These are phyloP conservation scores for Callopanchax toddi DNA, from an alignment of 2,113 vertebrate species.

Conservation along the genomic window DNA sequence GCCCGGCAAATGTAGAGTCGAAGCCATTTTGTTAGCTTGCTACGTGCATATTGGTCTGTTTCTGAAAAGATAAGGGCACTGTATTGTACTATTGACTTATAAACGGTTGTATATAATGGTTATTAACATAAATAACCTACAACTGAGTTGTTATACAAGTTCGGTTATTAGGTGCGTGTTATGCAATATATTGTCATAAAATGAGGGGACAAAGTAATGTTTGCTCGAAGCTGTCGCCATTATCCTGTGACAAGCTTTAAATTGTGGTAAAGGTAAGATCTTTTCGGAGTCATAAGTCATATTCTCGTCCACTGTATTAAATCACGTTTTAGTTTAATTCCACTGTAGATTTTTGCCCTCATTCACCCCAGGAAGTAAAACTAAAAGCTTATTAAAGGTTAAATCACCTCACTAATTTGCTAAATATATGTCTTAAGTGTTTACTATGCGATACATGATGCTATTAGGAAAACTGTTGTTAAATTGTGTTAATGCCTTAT, in stretches of 20 bases:
- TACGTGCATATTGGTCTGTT: constrained; percentile 25
- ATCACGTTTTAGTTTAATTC: not conserved
- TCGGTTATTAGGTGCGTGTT: constrained; percentile 15
- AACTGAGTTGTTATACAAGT: not conserved
- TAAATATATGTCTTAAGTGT: constrained; percentile 11
- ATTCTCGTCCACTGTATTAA: not conserved
- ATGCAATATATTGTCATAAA: constrained; percentile 37
- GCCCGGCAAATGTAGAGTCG: constrained; percentile 37
- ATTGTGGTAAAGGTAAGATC: not conserved
- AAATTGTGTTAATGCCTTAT: constrained; percentile 1
- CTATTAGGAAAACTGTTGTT: not conserved
- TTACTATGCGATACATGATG: constrained; percentile 11
- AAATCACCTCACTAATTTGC: not conserved
- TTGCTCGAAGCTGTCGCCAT: not conserved
- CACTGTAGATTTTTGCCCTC: not conserved
- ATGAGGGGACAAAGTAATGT: not conserved
- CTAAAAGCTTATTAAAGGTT: not conserved
- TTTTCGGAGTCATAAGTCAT: not conserved
- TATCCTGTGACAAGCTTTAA: not conserved
- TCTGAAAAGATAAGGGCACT: not conserved
- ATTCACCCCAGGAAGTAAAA: not conserved
- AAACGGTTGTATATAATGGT: not conserved
- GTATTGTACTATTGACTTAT: not conserved
- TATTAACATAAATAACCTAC: not conserved
- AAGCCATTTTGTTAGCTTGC: constrained; percentile 62